Evolutionary conservation across 2,797 vertebrate species (phyloP), one percentile per base, ranked within the genome.

Genomic region (Pangasius mekongensis): DNA sequence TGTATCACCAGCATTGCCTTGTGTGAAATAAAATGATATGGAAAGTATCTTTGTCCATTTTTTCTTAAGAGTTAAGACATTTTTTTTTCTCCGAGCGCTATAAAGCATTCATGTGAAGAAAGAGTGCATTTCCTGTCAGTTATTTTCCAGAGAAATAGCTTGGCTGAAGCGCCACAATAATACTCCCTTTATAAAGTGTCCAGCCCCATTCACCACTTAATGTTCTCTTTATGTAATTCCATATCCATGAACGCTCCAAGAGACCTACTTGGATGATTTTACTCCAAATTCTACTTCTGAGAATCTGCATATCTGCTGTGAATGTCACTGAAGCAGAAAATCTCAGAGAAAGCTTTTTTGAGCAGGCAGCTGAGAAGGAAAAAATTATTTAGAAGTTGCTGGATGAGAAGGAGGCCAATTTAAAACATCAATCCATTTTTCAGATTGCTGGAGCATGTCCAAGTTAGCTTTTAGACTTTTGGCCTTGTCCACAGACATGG

Each of bases 61-160:
- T 33, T 30, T 83, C 27, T 64, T 27, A 18, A 36, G 52, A 9
- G 4, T 9, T 16, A 18, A 20, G 74, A 30, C 49, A 30, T 76
- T 33, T 54, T 83, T 80, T 39, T 14, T 58, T 3, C 16, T 60
- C 30, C 20, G 81, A 77, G 71, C 87, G 90, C 87, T 90, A 47
- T 47, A 88, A 89, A 93, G 93, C 91, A 74, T 90, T 91, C 90
- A 90, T 91, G 91, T 93, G 91, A 92, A 93, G 94, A 90, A 95
- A 92, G 90, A 90, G 77, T 60, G 64, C 36, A 83, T 90, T 94
- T 91, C 84, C 88, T 91, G 91, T 83, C 91, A 86, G 88, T 87
- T 85, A 47, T 85, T 84, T 89, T 66, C 89, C 87, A 73, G 39
- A 64, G 66, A 64, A 16, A 62, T 39, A 88, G 54, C 92, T 87